A percentile compares a stretch with the other conserved stretches of the same genome.
These are phyloP conservation scores for Periophthalmus magnuspinnatus DNA, from an alignment of 2,797 vertebrate species.

Conservation along the genomic window DNA sequence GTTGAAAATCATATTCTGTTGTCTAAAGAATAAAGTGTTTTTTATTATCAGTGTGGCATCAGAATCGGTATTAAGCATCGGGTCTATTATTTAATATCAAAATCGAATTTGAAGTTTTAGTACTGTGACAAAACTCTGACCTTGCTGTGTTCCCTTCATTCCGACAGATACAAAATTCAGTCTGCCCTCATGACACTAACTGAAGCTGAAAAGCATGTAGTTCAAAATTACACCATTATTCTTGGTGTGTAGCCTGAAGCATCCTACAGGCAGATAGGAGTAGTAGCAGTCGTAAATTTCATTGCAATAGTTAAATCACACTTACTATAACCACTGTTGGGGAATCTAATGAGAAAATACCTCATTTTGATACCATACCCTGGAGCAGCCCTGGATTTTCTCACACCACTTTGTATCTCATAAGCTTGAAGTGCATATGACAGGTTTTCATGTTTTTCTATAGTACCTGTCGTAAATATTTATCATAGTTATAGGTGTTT, in stretches of 20 bases:
- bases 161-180: background rate
- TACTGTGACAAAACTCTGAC: too few species aligned
- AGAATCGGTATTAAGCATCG: too few species aligned
- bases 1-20: too few species aligned
- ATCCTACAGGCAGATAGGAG: background rate
- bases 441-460: too few species aligned
- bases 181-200: background rate
- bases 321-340: background rate
- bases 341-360: background rate
- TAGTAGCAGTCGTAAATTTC: background rate
- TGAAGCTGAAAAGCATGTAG: background rate
- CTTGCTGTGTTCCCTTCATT: background rate
- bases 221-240: background rate
- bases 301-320: slow-evolving; percentile 5
- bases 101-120: background rate
- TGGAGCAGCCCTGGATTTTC: slow-evolving; percentile 3
- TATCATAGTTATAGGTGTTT: too few species aligned
- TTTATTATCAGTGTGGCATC: too few species aligned
- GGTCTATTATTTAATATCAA: background rate
- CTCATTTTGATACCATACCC: background rate
- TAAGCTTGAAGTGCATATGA: background rate
- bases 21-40: too few species aligned
- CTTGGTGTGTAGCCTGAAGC: background rate
- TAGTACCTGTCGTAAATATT: too few species aligned
- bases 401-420: slow-evolving; percentile 9